phyloP scores from a whole-genome alignment of 2,113 vertebrate species.

The Probosciger aterrimus region DNA sequence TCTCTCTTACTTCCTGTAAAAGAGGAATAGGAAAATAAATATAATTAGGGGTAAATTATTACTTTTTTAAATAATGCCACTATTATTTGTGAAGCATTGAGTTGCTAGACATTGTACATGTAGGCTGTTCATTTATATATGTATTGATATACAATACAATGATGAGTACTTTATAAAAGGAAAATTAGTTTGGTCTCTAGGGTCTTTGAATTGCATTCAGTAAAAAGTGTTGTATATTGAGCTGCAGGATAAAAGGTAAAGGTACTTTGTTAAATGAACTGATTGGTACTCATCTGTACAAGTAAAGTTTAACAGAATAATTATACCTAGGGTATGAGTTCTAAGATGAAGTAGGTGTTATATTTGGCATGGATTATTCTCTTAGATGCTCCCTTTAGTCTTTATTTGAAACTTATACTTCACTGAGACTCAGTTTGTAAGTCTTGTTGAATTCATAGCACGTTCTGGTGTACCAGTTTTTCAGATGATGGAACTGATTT shows the following conservation, averaged over 20 bases:
- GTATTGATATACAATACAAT: not conserved
- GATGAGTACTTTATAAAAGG: not conserved
- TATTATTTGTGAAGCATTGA: not conserved
- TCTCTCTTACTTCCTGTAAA: not conserved
- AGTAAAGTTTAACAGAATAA: not conserved
- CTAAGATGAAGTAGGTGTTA: not conserved
- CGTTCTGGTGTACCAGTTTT: not conserved
- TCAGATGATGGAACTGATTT: not conserved
- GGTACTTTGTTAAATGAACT: not conserved
- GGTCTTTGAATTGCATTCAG: not conserved
- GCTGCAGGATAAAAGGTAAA: not conserved
- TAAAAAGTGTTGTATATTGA: not conserved
- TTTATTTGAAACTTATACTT: not conserved
- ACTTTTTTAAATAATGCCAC: not conserved
- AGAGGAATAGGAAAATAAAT: not conserved
- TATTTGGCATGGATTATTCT: not conserved
- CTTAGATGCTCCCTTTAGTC: not conserved
- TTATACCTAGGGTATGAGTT: not conserved
- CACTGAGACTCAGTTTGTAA: not conserved
- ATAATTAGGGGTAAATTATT: not conserved
- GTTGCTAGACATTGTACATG: not conserved
- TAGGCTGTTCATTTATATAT: not conserved
- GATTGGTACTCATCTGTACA: not conserved
- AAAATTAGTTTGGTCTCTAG: not conserved
- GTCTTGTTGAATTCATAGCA: not conserved